Percentiles rank a stretch among this genome's conserved stretches.
Evolutionary conservation across 1,140 invertebrate genomes (phyloP).

Genomic region (Rhyzopertha dominica): DNA sequence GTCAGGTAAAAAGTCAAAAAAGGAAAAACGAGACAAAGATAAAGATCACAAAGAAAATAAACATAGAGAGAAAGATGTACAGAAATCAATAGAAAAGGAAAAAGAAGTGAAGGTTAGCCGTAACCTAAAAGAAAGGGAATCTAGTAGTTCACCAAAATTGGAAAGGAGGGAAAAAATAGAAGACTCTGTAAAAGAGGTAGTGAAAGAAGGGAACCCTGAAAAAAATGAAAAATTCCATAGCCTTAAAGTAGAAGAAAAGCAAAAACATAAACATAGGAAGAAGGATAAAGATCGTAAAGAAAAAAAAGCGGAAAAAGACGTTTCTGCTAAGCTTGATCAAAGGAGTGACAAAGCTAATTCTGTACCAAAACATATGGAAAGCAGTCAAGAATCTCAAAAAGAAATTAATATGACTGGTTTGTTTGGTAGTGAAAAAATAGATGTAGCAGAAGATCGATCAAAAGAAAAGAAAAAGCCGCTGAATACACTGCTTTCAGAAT

Average conservation of each 20-base stretch:
- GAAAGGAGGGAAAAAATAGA: slow-evolving; percentile 30
- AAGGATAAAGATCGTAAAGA: slow-evolving; percentile 35
- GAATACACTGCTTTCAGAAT: slow-evolving; percentile 8
- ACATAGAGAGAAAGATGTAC: slow-evolving; percentile 22
- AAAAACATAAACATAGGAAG: slow-evolving; percentile 39
- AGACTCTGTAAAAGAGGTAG: slow-evolving; percentile 28
- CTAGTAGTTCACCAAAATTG: slow-evolving; percentile 16
- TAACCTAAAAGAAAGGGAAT: slow-evolving; percentile 21
- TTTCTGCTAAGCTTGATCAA: no score
- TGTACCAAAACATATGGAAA: no score
- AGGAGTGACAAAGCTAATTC: no score
- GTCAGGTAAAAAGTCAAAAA: slow-evolving; percentile 43
- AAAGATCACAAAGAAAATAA: slow-evolving; percentile 38
- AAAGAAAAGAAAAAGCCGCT: slow-evolving; percentile 20
- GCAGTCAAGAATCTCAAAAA: slow-evolving; percentile 10
- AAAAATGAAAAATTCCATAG: slow-evolving; percentile 23
- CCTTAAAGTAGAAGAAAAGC: slow-evolving; percentile 30
- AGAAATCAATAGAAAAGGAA: slow-evolving; percentile 7
- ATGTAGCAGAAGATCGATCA: slow-evolving; percentile 15
- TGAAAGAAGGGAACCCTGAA: slow-evolving; percentile 24
- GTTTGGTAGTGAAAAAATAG: slow-evolving; percentile 16
- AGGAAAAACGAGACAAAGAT: slow-evolving; percentile 43
- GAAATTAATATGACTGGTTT: slow-evolving; percentile 11
- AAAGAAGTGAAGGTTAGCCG: not conserved
- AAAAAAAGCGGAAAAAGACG: slow-evolving; percentile 26